A percentile compares a stretch with the other conserved stretches of the same genome.
Conservation (phyloP, 2,888 invertebrate genomes). For the Tanaodytes sp. region DNA sequence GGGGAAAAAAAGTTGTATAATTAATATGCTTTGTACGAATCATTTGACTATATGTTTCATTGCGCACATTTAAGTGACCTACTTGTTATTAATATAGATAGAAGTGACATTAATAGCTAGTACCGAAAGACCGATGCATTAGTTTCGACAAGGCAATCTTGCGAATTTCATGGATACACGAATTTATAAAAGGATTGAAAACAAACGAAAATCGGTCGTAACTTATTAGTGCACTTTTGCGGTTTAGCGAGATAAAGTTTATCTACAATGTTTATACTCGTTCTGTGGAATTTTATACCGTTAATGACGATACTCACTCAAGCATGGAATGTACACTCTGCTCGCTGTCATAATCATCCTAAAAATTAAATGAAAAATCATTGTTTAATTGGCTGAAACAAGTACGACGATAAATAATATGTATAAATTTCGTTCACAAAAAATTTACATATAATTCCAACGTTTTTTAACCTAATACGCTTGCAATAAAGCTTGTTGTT, state of each 20-base stretch:
- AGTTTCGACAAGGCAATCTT: constrained; percentile 40
- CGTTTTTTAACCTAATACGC: no score
- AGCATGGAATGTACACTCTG: constrained; percentile 83
- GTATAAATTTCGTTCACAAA: no score
- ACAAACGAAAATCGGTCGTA: no score
- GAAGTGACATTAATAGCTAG: constrained; percentile 54
- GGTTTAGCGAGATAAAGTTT: constrained; percentile 32
- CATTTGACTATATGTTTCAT: constrained; percentile 44
- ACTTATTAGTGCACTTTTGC: constrained; percentile 28
- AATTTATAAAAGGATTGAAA: constrained; percentile 16
- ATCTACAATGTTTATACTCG: constrained; percentile 38
- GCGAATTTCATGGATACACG: constrained; percentile 16
- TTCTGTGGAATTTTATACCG: constrained; percentile 38
- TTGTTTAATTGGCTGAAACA: no score
- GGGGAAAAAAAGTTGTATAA: no score
- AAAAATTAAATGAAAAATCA: constrained; percentile 72
- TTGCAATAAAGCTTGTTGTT: no score
- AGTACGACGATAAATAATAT: no score
- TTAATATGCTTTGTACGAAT: constrained; percentile 41
- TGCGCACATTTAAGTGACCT: constrained; percentile 58
- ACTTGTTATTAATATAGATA: constrained; percentile 60
- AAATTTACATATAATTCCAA: no score
- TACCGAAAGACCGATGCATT: constrained; percentile 48
- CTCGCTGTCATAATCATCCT: constrained; percentile 87
- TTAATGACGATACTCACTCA: constrained; percentile 81